Conservation (phyloP, 2,888 invertebrate species). For the Dolichomitus sp. region DNA sequence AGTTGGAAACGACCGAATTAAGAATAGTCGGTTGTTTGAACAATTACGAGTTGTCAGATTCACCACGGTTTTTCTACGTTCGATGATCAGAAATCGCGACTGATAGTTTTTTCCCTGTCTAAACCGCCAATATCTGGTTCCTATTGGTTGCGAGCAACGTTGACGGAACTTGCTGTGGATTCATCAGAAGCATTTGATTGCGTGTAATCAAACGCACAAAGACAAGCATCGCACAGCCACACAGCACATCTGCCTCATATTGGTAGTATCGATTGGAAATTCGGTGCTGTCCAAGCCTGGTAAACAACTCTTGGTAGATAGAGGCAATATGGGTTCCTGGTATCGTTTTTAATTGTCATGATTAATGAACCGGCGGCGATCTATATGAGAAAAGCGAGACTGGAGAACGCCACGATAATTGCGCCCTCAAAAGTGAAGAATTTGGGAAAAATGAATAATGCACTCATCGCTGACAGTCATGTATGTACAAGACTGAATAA, state of each 20-base stretch:
- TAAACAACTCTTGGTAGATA: slow-evolving; percentile 64
- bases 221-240: background rate
- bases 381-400: slow-evolving; percentile 71
- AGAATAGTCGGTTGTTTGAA: background rate
- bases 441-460: slow-evolving; percentile 22
- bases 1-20: too few species aligned
- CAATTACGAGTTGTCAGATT: background rate
- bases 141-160: background rate
- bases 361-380: slow-evolving; percentile 74
- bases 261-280: slow-evolving; percentile 18
- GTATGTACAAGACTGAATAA: background rate
- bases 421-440: slow-evolving; percentile 85
- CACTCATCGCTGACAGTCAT: background rate
- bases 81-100: background rate
- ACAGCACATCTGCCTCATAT: slow-evolving; percentile 31
- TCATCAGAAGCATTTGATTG: slow-evolving; percentile 18
- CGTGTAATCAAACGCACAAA: slow-evolving; percentile 18
- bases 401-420: slow-evolving; percentile 85
- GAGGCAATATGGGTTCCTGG: slow-evolving; percentile 52
- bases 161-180: background rate
- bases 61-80: background rate
- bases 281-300: slow-evolving; percentile 14
- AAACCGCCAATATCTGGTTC: background rate
- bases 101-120: background rate
- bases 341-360: slow-evolving; percentile 64